phyloP scores from a whole-genome alignment of 53 echinoderm and acorn worm genomes.

The Crossaster papposus region DNA sequence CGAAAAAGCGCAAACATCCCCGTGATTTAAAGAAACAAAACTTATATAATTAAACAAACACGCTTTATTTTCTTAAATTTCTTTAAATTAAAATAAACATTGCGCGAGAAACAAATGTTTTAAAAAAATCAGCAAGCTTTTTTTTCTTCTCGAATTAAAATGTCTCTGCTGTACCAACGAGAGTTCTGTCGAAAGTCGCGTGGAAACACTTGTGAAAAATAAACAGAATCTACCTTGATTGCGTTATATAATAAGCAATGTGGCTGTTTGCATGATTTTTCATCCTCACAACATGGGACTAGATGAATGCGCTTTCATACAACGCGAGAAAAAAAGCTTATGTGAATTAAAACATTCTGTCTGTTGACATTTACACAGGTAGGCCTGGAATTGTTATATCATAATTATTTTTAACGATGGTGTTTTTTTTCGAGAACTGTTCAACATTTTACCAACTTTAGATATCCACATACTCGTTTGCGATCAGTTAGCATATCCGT shows the following conservation, averaged over 20 bases:
- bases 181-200: background rate
- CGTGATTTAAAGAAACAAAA: background rate
- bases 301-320: background rate
- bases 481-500: too few species aligned
- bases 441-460: too few species aligned
- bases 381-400: too few species aligned
- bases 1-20: too few species aligned
- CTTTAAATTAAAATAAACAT: background rate
- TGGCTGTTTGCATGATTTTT: background rate
- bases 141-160: too few species aligned
- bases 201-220: background rate
- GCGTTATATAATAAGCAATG: background rate
- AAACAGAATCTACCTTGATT: background rate
- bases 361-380: too few species aligned
- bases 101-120: background rate
- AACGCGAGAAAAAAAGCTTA: background rate
- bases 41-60: background rate
- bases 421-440: too few species aligned
- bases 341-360: too few species aligned
- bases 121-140: background rate
- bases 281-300: background rate
- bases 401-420: too few species aligned
- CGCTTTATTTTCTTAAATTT: background rate
- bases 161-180: background rate
- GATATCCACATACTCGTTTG: too few species aligned